A percentile compares a stretch with the other conserved stretches of the same genome.
Conservation (phyloP, 2,113 vertebrate genomes). For the Hippocampus guttulatus region DNA sequence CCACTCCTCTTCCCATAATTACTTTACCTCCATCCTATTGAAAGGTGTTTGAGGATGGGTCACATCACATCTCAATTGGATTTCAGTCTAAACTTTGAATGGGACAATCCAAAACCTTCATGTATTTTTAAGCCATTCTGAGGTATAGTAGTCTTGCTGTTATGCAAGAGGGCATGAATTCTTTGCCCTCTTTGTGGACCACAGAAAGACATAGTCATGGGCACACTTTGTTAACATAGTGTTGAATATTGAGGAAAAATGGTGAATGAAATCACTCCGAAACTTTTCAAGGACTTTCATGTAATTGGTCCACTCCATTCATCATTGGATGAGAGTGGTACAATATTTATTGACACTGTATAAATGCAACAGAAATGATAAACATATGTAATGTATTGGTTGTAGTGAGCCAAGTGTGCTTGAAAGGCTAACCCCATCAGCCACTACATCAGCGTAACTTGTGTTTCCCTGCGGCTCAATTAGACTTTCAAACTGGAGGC, state of each 20-base stretch:
- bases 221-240: neutral
- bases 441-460: slow-evolving; percentile 26
- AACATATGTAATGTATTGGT: neutral
- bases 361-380: neutral
- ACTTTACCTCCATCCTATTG: too few species aligned
- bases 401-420: neutral
- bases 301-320: neutral
- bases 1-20: too few species aligned
- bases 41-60: too few species aligned
- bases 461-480: slow-evolving; percentile 34
- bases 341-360: neutral
- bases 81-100: too few species aligned
- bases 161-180: neutral
- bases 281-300: neutral
- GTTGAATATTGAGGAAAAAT: neutral
- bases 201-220: neutral
- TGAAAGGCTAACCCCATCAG: slow-evolving; percentile 24
- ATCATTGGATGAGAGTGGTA: neutral
- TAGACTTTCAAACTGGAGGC: slow-evolving; percentile 35
- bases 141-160: too few species aligned
- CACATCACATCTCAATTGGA: too few species aligned
- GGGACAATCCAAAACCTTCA: too few species aligned
- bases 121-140: too few species aligned
- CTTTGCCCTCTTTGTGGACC: neutral
- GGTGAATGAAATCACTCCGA: neutral